These are phyloP conservation scores for Galaxea fascicularis DNA, from an alignment of 92 coral and sea anemone genomes.

Conservation along the genomic window DNA sequence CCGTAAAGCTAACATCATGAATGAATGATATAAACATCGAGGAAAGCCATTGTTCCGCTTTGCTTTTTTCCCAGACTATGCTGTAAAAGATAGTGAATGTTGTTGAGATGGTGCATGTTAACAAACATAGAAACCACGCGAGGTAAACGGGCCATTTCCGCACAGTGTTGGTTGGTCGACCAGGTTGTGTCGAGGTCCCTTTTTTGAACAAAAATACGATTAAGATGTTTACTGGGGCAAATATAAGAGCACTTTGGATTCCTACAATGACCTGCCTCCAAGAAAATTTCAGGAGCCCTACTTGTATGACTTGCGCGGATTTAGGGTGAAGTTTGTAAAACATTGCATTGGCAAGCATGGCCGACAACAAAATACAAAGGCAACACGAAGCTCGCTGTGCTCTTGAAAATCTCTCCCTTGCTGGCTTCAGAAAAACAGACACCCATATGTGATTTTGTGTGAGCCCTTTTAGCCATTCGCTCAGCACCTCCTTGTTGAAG, in stretches of 20 bases:
- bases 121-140: no score
- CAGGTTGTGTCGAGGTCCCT: not conserved
- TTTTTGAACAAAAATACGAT: conserved; percentile 63
- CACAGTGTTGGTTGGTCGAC: not conserved
- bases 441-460: conserved; percentile 74
- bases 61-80: not conserved
- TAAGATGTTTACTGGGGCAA: conserved; percentile 71
- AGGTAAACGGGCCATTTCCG: no score
- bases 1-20: conserved; percentile 47
- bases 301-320: conserved; percentile 54
- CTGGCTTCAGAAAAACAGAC: conserved; percentile 67
- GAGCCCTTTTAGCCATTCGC: conserved; percentile 55
- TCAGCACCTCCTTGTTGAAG: conserved; percentile 29
- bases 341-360: conserved; percentile 88
- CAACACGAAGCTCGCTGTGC: conserved; percentile 82
- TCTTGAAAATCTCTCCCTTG: conserved; percentile 59
- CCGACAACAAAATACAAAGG: conserved; percentile 65
- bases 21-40: conserved; percentile 62
- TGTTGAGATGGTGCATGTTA: no score
- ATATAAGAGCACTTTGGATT: conserved; percentile 69
- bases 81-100: no score
- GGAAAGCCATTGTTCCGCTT: conserved; percentile 65
- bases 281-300: conserved; percentile 74
- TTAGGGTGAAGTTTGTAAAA: conserved; percentile 63
- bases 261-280: conserved; percentile 71